Evolutionary conservation across 1,140 invertebrate genomes (phyloP).

Genomic region (Dinoponera quadriceps): DNA sequence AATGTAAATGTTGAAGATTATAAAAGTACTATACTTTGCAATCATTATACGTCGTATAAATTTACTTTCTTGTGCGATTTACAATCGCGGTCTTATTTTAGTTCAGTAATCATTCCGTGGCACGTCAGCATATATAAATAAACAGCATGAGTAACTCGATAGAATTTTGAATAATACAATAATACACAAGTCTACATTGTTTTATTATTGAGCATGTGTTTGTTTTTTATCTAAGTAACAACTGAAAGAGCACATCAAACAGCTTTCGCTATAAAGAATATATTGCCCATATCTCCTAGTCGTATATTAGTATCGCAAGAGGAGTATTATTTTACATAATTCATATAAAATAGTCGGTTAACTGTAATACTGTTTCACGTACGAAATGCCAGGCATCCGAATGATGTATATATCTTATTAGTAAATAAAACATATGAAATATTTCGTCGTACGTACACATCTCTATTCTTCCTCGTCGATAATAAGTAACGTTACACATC

Average conservation of each 20-base stretch:
- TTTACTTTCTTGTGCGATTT: no score
- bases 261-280: neutral
- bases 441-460: neutral
- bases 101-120: neutral
- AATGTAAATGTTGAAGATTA: no score
- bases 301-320: slow-evolving; percentile 2
- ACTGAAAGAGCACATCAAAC: neutral
- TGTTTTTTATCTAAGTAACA: slow-evolving; percentile 11
- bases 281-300: neutral
- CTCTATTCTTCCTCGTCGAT: neutral
- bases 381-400: slow-evolving; percentile 24
- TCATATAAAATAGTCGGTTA: slow-evolving; percentile 25
- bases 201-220: neutral
- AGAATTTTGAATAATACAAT: slow-evolving; percentile 27
- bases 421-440: slow-evolving; percentile 17
- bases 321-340: slow-evolving; percentile 17
- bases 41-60: no score
- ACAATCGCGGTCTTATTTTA: no score
- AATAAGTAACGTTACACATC: slow-evolving; percentile 3
- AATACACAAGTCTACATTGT: slow-evolving; percentile 18
- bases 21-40: no score
- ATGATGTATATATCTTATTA: neutral
- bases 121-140: neutral
- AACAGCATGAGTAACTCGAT: neutral
- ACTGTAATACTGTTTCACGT: neutral